These are phyloP conservation scores for Sinocyclocheilus maitianheensis DNA, from an alignment of 2,113 vertebrate species.

Conservation along the genomic window DNA sequence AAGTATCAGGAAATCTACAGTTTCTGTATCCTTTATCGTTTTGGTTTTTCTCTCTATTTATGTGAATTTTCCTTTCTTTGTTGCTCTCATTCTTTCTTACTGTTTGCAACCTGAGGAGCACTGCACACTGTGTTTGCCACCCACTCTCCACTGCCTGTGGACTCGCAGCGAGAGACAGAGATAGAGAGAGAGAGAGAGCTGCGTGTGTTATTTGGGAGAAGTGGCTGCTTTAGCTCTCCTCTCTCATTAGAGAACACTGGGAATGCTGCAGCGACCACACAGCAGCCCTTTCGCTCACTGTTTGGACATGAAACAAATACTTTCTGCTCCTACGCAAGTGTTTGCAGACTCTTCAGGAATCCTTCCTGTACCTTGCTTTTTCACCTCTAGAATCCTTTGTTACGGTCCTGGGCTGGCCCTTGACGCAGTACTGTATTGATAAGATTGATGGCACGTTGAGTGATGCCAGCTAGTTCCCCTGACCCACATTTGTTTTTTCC, in stretches of 20 bases:
- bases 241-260: constrained; percentile 45
- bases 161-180: neutral
- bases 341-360: neutral
- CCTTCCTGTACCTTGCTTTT: neutral
- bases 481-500: constrained; percentile 47
- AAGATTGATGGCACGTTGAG: constrained; percentile 35
- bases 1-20: neutral
- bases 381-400: neutral
- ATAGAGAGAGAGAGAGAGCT: neutral
- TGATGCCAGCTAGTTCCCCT: constrained; percentile 18
- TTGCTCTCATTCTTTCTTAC: neutral
- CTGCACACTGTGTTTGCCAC: constrained; percentile 49
- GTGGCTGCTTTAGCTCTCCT: constrained; percentile 53
- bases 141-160: constrained; percentile 48
- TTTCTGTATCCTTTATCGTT: neutral
- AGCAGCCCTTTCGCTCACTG: constrained; percentile 10
- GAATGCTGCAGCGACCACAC: constrained; percentile 30
- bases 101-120: constrained; percentile 46
- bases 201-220: constrained; percentile 48
- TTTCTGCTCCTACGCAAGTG: neutral
- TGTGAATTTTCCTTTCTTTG: neutral
- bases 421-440: neutral
- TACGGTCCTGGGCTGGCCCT: neutral
- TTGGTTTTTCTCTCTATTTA: neutral
- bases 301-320: constrained; percentile 29